Evolutionary conservation across 2,888 invertebrate species (phyloP).

Genomic region (Tachina lurida): DNA sequence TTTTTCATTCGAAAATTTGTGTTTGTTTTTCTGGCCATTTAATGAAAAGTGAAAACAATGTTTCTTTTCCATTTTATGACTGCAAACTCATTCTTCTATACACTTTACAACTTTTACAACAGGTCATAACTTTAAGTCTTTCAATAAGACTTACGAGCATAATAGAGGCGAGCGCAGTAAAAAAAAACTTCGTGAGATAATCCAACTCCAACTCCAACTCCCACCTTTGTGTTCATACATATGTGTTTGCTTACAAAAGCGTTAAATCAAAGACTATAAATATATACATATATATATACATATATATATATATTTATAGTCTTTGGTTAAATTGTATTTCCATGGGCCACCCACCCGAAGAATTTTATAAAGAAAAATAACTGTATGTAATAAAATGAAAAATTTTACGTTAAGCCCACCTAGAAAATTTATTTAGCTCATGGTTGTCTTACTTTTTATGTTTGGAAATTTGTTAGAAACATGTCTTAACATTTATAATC

Average conservation of each 20-base stretch:
- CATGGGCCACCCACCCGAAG: constrained; percentile 61
- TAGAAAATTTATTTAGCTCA: constrained; percentile 58
- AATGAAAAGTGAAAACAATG: constrained; percentile 70
- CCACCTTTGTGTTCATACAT: constrained; percentile 44
- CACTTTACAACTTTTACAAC: constrained; percentile 15
- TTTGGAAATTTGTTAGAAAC: constrained; percentile 9
- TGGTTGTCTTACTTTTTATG: constrained; percentile 37
- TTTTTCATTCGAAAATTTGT: neutral
- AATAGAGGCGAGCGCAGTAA: neutral
- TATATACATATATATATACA: too few species aligned
- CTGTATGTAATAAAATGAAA: neutral
- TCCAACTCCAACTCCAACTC: constrained; percentile 47
- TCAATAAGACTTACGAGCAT: neutral
- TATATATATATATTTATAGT: too few species aligned
- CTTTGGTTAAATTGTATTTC: constrained; percentile 37
- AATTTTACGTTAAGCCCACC: constrained; percentile 57
- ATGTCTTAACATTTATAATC: constrained; percentile 6
- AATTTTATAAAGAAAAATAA: constrained; percentile 45
- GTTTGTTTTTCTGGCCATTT: constrained; percentile 8
- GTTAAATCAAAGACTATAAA: too few species aligned
- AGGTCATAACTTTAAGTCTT: constrained; percentile 37
- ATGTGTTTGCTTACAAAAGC: neutral
- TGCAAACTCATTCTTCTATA: neutral
- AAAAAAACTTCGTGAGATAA: constrained; percentile 14
- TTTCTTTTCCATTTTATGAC: constrained; percentile 29